These are phyloP conservation scores for Dexiosoma caninum DNA, from an alignment of 2,888 invertebrate genomes.

Conservation along the genomic window DNA sequence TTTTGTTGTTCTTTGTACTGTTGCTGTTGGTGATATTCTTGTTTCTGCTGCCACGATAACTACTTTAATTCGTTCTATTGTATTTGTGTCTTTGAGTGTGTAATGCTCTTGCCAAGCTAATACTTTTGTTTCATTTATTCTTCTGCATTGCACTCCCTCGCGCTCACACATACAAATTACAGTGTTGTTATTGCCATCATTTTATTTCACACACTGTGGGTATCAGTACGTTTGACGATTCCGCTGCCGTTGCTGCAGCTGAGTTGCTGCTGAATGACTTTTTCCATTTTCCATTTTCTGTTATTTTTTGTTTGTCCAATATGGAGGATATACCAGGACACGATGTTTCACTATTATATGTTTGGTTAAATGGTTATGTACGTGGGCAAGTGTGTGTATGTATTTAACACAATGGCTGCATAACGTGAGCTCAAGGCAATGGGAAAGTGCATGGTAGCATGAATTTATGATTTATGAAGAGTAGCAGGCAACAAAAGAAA, in stretches of 20 bases:
- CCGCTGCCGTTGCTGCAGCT: neutral
- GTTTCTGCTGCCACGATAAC: constrained; percentile 8
- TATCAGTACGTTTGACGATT: constrained; percentile 6
- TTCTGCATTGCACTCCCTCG: constrained; percentile 19
- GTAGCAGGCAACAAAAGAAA: constrained; percentile 60
- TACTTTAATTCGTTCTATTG: neutral
- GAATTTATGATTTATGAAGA: constrained; percentile 64
- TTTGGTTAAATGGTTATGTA: constrained; percentile 13
- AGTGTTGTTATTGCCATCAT: constrained; percentile 16
- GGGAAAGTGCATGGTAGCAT: constrained; percentile 57
- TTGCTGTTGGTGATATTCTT: constrained; percentile 36
- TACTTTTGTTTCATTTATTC: constrained; percentile 54
- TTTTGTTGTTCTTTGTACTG: constrained; percentile 15
- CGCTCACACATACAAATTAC: constrained; percentile 14
- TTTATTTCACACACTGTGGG: constrained; percentile 17
- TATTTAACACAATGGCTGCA: constrained; percentile 42
- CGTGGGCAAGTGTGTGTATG: neutral
- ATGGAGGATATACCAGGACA: constrained; percentile 52
- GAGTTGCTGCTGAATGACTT: neutral
- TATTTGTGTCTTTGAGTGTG: neutral
- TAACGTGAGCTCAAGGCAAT: constrained; percentile 52
- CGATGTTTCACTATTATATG: constrained; percentile 45
- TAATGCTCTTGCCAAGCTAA: constrained; percentile 46
- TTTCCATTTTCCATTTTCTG: neutral
- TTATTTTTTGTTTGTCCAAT: constrained; percentile 20